These are phyloP conservation scores for Rhabdornis inornatus DNA, from an alignment of 2,113 vertebrate species.

Conservation along the genomic window DNA sequence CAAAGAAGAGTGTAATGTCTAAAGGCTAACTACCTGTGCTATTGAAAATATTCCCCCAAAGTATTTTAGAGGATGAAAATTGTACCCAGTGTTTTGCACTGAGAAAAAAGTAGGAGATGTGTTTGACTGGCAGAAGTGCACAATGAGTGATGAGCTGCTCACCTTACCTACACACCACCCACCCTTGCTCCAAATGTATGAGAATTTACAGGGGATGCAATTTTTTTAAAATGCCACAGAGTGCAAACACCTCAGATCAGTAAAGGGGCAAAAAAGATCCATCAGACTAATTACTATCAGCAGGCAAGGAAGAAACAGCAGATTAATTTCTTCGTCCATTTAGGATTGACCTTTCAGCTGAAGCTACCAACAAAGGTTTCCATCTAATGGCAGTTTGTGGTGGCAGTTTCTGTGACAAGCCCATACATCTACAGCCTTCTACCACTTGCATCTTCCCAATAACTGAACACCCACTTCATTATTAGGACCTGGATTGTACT, in stretches of 20 bases:
- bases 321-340: not conserved
- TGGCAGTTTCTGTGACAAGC: not conserved
- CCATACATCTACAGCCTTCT: not conserved
- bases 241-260: not conserved
- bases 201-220: not conserved
- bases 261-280: not conserved
- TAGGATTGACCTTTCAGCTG: not conserved
- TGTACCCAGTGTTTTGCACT: not conserved
- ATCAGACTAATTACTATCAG: not conserved
- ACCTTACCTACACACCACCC: not conserved
- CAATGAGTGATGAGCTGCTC: not conserved
- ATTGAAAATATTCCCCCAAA: not conserved
- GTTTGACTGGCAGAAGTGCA: not conserved
- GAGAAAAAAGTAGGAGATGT: not conserved
- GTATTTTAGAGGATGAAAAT: not conserved
- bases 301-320: not conserved
- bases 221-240: not conserved
- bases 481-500: not conserved
- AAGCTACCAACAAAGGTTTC: not conserved
- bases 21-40: not conserved
- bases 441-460: not conserved
- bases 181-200: accelerated
- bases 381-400: not conserved
- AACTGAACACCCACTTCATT: not conserved
- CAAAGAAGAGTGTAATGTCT: not conserved